These are phyloP conservation scores for Agonopterix arenella DNA, from an alignment of 2,888 invertebrate genomes.

Conservation along the genomic window DNA sequence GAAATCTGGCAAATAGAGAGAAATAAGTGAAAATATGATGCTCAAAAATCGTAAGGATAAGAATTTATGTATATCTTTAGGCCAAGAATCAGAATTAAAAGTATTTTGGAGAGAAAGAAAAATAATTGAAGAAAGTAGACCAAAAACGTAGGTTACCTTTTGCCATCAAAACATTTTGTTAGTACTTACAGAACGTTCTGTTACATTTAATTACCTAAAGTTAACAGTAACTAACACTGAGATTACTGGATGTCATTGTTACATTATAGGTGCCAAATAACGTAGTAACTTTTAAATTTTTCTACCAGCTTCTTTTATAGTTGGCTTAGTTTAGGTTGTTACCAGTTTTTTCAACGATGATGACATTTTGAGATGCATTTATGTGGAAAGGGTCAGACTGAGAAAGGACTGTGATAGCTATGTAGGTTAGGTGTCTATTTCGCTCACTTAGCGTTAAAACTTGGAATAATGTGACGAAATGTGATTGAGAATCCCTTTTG, in stretches of 20 bases:
- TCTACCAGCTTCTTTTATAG: conserved; percentile 58
- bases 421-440: conserved; percentile 66
- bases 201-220: conserved; percentile 27
- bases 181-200: conserved; percentile 47
- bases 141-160: conserved; percentile 75
- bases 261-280: conserved; percentile 73
- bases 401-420: conserved; percentile 76
- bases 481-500: conserved; percentile 38
- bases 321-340: conserved; percentile 70
- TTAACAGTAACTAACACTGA: conserved; percentile 31
- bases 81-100: conserved; percentile 37
- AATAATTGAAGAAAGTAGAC: conserved; percentile 54
- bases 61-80: conserved; percentile 49
- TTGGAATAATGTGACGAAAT: conserved; percentile 44
- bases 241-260: conserved; percentile 42
- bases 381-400: conserved; percentile 74
- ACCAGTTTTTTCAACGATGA: conserved; percentile 66
- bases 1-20: conserved; percentile 59
- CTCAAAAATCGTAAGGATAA: conserved; percentile 59
- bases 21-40: conserved; percentile 49
- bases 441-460: conserved; percentile 71
- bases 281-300: conserved; percentile 54
- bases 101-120: conserved; percentile 25
- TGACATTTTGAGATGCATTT: conserved; percentile 68
- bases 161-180: conserved; percentile 62